These are phyloP conservation scores for Trichoplusia ni DNA, from an alignment of 1,140 invertebrate species.

Conservation along the genomic window DNA sequence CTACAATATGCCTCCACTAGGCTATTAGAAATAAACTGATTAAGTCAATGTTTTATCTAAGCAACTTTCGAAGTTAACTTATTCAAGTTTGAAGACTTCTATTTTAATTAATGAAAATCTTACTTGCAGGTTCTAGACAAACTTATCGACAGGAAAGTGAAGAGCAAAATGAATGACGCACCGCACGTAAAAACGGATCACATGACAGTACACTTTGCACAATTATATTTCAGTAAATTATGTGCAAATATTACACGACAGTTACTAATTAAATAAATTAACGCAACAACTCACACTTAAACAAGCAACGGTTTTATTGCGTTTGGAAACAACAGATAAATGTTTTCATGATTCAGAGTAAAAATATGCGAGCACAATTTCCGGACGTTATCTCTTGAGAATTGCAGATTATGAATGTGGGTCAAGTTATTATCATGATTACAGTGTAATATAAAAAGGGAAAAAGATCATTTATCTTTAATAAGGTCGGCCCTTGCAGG, in stretches of 20 bases:
- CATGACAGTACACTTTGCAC: not conserved
- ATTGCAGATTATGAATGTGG: conserved; percentile 16
- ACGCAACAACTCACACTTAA: not conserved
- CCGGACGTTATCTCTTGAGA: not conserved
- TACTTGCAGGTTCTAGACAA: too few species aligned
- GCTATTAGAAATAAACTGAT: too few species aligned
- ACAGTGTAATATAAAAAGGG: not conserved
- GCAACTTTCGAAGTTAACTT: too few species aligned
- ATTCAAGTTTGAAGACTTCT: too few species aligned
- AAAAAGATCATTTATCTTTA: not conserved
- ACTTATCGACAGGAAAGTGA: too few species aligned
- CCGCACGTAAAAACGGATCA: too few species aligned
- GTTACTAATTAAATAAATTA: conserved; percentile 14
- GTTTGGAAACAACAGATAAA: not conserved
- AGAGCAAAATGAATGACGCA: too few species aligned
- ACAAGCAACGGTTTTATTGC: not conserved
- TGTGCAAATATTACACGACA: not conserved
- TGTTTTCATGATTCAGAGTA: conserved; percentile 1
- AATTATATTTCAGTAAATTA: not conserved
- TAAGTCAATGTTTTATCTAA: too few species aligned
- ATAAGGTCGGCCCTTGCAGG: not conserved
- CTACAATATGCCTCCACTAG: too few species aligned
- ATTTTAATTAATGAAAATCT: too few species aligned
- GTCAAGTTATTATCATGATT: conserved; percentile 8
- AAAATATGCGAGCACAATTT: conserved; percentile 14